Conservation (phyloP, 2,888 invertebrate species). For the Agrotis puta region DNA sequence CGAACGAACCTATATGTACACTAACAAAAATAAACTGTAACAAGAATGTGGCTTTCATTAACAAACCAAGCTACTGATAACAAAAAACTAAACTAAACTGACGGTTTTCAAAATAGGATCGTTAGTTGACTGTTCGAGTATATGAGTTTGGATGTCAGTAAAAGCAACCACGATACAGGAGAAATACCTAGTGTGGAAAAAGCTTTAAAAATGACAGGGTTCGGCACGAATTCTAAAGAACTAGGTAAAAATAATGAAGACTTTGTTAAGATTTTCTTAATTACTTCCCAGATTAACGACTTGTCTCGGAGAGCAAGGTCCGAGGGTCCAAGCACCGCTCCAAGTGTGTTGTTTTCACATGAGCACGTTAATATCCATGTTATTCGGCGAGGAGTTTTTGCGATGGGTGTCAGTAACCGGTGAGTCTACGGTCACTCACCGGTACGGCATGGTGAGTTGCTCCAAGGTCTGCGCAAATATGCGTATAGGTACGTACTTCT, state of each 20-base stretch:
- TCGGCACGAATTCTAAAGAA: neutral
- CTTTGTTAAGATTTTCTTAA: neutral
- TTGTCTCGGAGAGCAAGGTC: neutral
- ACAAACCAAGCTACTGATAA: neutral
- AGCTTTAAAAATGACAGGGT: neutral
- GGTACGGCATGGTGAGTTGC: constrained; percentile 74
- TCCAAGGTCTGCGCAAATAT: constrained; percentile 80
- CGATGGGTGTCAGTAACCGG: constrained; percentile 82
- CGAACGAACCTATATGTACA: neutral
- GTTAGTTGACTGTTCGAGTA: neutral
- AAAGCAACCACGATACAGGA: no score
- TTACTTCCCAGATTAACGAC: constrained; percentile 11
- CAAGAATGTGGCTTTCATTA: constrained; percentile 15
- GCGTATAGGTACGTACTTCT: constrained; percentile 54
- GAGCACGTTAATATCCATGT: constrained; percentile 53
- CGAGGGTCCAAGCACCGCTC: constrained; percentile 7
- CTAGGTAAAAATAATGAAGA: neutral
- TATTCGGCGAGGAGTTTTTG: constrained; percentile 73
- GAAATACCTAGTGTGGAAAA: no score
- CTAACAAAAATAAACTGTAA: constrained; percentile 11
- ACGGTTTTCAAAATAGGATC: constrained; percentile 4
- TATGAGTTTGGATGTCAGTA: no score
- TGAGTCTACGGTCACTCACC: constrained; percentile 84
- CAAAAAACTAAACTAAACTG: no score
- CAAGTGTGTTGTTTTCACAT: constrained; percentile 44